Evolutionary conservation across 2,113 vertebrate species (phyloP).

Genomic region (Desmodus rotundus): DNA sequence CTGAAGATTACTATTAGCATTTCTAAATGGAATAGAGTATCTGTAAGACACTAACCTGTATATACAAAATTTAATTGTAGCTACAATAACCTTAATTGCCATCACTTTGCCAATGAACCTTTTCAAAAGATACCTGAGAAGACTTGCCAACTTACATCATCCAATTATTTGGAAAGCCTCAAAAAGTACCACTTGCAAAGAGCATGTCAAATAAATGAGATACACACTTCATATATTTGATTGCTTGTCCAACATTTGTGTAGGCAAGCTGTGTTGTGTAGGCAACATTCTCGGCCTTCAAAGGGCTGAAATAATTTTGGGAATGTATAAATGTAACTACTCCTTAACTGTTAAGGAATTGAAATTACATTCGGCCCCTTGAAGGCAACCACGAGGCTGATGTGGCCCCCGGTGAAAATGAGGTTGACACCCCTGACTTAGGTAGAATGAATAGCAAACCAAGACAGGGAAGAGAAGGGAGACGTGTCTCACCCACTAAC

Average conservation of each 20-base stretch:
- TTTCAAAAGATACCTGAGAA: constrained; percentile 27
- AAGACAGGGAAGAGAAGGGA: too few species aligned
- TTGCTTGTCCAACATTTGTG: neutral
- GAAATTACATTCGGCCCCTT: too few species aligned
- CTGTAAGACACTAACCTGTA: neutral
- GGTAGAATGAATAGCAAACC: too few species aligned
- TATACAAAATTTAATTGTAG: constrained; percentile 34
- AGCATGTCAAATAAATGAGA: neutral
- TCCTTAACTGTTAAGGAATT: too few species aligned
- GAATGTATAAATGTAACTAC: too few species aligned
- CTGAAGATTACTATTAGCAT: neutral
- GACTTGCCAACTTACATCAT: neutral
- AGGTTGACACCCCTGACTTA: too few species aligned
- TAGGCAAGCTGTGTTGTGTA: too few species aligned
- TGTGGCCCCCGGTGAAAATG: too few species aligned
- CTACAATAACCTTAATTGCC: constrained; percentile 9
- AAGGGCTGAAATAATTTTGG: too few species aligned
- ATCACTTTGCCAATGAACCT: neutral
- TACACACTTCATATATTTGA: neutral
- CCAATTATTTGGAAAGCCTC: constrained; percentile 24
- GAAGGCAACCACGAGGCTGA: too few species aligned
- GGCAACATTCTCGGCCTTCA: too few species aligned
- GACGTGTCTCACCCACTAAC: too few species aligned
- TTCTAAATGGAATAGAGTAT: neutral
- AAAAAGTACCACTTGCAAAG: neutral